Evolutionary conservation across 2,888 invertebrate genomes (phyloP).

Genomic region (Busseola fusca): DNA sequence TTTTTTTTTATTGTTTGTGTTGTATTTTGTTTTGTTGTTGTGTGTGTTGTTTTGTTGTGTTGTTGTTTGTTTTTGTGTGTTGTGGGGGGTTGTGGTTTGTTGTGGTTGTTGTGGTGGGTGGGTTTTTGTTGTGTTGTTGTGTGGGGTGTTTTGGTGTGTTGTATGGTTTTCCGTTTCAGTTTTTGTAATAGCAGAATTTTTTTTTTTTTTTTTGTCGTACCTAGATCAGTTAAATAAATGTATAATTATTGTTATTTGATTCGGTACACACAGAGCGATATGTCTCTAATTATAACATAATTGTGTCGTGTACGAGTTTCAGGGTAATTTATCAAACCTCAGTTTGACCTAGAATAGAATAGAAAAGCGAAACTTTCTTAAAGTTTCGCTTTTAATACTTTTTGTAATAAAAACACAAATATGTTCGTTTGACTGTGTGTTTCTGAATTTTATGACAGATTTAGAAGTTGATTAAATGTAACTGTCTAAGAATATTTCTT

Average conservation of each 20-base stretch:
- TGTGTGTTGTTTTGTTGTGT: too few species aligned
- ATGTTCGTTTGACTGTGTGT: slow-evolving; percentile 4
- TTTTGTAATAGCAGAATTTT: too few species aligned
- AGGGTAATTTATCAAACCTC: slow-evolving; percentile 48
- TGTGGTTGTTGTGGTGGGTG: too few species aligned
- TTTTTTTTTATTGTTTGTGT: too few species aligned
- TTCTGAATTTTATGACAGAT: slow-evolving; percentile 14
- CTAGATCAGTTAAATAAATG: too few species aligned
- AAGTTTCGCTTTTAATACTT: slow-evolving; percentile 30
- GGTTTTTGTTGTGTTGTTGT: too few species aligned
- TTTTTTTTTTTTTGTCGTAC: too few species aligned
- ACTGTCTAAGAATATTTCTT: slow-evolving; percentile 1
- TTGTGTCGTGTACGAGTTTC: slow-evolving; percentile 24
- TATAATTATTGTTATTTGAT: slow-evolving; percentile 1
- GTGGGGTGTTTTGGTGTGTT: too few species aligned
- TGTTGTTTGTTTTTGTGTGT: too few species aligned
- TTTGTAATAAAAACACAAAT: slow-evolving; percentile 23
- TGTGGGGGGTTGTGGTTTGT: too few species aligned
- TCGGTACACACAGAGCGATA: slow-evolving; percentile 5
- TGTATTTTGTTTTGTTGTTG: too few species aligned
- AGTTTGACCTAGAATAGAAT: slow-evolving; percentile 46
- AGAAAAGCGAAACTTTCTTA: slow-evolving; percentile 1
- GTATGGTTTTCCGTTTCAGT: too few species aligned
- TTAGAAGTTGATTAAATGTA: slow-evolving; percentile 22
- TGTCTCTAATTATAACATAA: slow-evolving; percentile 36